phyloP scores from a whole-genome alignment of 2,888 invertebrate genomes.

The Zhengitettix transpicula region DNA sequence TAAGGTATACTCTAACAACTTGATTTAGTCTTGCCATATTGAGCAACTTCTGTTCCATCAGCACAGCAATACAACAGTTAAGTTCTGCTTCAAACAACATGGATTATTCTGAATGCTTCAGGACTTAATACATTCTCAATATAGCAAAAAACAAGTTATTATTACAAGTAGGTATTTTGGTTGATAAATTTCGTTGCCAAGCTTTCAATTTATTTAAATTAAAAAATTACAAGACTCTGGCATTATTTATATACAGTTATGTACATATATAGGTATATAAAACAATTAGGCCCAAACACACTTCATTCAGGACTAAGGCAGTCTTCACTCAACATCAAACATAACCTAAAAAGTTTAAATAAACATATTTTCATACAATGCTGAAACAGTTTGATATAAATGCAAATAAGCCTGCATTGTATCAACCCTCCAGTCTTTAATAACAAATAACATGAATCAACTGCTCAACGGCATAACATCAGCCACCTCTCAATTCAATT shows the following conservation, averaged over 20 bases:
- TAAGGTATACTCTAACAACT: not conserved
- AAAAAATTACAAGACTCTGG: conserved; percentile 10
- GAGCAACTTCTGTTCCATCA: not conserved
- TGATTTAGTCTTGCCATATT: not conserved
- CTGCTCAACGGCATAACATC: no score
- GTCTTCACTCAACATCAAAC: conserved; percentile 12
- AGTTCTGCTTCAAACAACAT: no score
- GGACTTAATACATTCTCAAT: not conserved
- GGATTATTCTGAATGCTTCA: no score
- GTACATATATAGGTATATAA: conserved; percentile 9
- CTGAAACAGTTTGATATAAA: no score
- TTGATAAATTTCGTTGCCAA: conserved; percentile 1
- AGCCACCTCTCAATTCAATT: no score
- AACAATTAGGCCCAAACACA: conserved; percentile 13
- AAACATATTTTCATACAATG: no score
- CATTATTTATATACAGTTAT: conserved; percentile 6
- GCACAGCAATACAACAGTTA: not conserved
- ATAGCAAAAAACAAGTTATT: not conserved
- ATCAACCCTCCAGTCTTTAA: no score
- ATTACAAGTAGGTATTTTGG: not conserved
- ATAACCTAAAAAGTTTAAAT: conserved; percentile 6
- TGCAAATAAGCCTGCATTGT: no score
- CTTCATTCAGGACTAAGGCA: conserved; percentile 11
- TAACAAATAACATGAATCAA: no score
- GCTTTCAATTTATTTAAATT: conserved; percentile 6